A percentile compares a stretch with the other conserved stretches of the same genome.
Evolutionary conservation across 2,113 vertebrate genomes (phyloP).

Genomic region (Misgurnus anguillicaudatus): DNA sequence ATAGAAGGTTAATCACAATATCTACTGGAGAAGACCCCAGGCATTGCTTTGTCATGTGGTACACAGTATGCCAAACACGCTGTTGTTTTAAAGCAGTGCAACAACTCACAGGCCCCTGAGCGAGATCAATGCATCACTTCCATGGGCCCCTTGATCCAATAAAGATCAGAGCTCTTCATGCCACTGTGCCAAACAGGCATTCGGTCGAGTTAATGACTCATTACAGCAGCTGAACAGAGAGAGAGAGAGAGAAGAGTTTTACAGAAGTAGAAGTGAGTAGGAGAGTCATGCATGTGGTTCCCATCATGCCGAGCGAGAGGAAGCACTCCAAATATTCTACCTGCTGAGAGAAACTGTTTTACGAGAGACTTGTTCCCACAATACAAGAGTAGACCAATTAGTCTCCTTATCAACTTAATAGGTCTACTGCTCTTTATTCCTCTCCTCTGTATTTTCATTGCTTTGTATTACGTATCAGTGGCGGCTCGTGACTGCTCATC

Average conservation of each 20-base stretch:
- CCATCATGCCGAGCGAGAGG: conserved; percentile 27
- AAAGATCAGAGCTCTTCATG: background rate
- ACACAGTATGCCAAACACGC: background rate
- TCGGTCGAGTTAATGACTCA: conserved; percentile 34
- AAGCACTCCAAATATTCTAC: conserved; percentile 62
- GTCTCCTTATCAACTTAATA: conserved; percentile 58
- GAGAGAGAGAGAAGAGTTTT: background rate
- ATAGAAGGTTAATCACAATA: conserved; percentile 69
- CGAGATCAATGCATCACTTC: background rate
- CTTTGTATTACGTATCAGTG: background rate
- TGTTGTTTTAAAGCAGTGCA: background rate
- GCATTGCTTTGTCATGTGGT: background rate
- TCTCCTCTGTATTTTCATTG: background rate
- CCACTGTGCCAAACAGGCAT: background rate
- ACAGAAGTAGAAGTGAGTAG: conserved; percentile 20
- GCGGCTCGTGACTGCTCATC: no score
- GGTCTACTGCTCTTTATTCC: background rate
- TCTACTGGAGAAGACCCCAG: conserved; percentile 35
- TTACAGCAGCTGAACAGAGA: conserved; percentile 6
- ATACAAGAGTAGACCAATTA: conserved; percentile 62
- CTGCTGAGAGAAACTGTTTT: conserved; percentile 66
- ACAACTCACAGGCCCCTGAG: background rate
- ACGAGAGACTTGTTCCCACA: conserved; percentile 61
- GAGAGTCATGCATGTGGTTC: conserved; percentile 38
- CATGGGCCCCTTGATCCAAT: conserved; percentile 27